These are phyloP conservation scores for Meda fulgida DNA, from an alignment of 2,797 vertebrate species.

Conservation along the genomic window DNA sequence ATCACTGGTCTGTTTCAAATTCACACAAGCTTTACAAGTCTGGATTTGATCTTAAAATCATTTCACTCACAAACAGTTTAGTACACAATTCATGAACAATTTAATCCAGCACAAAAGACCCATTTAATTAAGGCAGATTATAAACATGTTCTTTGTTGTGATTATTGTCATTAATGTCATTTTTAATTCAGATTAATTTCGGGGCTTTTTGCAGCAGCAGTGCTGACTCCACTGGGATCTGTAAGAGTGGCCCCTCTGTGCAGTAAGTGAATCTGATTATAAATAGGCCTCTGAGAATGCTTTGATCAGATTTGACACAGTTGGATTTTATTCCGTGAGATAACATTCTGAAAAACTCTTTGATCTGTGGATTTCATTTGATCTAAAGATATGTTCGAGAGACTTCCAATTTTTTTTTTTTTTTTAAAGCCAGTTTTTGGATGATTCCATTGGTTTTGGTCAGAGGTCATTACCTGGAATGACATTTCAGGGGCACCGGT, in stretches of 20 bases:
- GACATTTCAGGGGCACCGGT: background rate
- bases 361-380: slow-evolving; percentile 4
- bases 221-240: background rate
- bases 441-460: background rate
- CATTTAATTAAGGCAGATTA: background rate
- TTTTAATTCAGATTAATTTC: background rate
- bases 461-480: background rate
- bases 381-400: background rate
- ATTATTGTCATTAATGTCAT: background rate
- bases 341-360: background rate
- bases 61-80: too few species aligned
- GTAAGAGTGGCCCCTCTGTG: slow-evolving; percentile 6
- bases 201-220: background rate
- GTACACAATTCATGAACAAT: too few species aligned
- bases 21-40: background rate
- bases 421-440: background rate
- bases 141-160: background rate
- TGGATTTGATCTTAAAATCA: background rate
- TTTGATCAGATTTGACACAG: slow-evolving; percentile 24
- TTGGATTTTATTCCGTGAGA: slow-evolving; percentile 28
- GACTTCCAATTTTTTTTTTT: too few species aligned
- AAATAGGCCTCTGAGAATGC: background rate
- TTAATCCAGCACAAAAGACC: background rate
- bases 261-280: slow-evolving; percentile 7
- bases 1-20: background rate